These are phyloP conservation scores for Aegotheles bennettii DNA, from an alignment of 2,113 vertebrate genomes.

Conservation along the genomic window DNA sequence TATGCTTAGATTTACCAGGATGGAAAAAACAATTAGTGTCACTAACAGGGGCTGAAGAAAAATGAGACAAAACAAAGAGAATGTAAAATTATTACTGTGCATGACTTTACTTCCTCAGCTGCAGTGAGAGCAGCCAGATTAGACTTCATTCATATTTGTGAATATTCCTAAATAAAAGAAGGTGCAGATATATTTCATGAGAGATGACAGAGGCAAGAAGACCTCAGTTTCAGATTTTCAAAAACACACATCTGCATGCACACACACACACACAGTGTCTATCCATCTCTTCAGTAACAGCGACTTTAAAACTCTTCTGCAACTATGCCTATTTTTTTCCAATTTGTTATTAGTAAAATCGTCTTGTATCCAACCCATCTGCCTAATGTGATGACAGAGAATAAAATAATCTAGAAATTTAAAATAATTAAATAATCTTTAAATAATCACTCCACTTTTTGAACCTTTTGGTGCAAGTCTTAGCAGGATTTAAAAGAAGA, in stretches of 20 bases:
- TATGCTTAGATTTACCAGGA: not conserved
- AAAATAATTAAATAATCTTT: conserved; percentile 19
- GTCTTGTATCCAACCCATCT: not conserved
- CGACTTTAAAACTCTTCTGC: not conserved
- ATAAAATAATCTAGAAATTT: not conserved
- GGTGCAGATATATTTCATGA: not conserved
- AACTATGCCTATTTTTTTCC: not conserved
- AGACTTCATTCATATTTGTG: not conserved
- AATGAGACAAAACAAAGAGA: not conserved
- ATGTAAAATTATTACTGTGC: not conserved
- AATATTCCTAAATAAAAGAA: not conserved
- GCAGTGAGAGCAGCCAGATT: not conserved
- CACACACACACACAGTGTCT: not conserved
- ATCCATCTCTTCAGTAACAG: not conserved
- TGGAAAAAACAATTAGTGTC: not conserved
- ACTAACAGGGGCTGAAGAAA: not conserved
- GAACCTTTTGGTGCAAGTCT: not conserved
- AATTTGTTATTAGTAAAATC: not conserved
- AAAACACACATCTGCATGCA: accelerated
- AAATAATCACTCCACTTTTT: conserved; percentile 6
- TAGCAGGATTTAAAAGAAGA: conserved; percentile 16
- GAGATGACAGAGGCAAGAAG: not conserved
- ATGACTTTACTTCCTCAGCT: not conserved
- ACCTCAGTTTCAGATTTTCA: not conserved
- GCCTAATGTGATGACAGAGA: not conserved